A percentile compares a stretch with the other conserved stretches of the same genome.
These are phyloP conservation scores for Patella pellucida DNA, from an alignment of 2,888 invertebrate species.

Conservation along the genomic window DNA sequence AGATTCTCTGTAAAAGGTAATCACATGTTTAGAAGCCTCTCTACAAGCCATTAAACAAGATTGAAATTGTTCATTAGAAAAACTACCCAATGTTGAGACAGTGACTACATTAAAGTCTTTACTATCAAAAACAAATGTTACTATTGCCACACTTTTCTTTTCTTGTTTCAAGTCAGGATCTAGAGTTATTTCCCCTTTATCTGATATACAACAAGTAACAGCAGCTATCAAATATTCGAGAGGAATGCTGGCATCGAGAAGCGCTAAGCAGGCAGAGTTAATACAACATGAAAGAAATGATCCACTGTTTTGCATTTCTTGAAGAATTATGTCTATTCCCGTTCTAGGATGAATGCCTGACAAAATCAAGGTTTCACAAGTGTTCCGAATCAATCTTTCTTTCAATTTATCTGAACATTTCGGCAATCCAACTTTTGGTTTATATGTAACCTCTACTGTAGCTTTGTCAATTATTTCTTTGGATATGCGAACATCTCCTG, in stretches of 20 bases:
- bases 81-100: slow-evolving; percentile 53
- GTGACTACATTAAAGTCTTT: slow-evolving; percentile 54
- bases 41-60: slow-evolving; percentile 47
- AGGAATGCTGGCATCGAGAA: slow-evolving; percentile 86
- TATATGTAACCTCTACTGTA: slow-evolving; percentile 83
- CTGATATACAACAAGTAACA: slow-evolving; percentile 79
- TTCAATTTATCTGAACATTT: slow-evolving; percentile 80
- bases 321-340: slow-evolving; percentile 83
- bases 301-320: slow-evolving; percentile 84
- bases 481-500: slow-evolving; percentile 81
- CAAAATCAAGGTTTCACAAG: slow-evolving; percentile 82
- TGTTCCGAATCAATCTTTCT: slow-evolving; percentile 83
- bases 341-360: slow-evolving; percentile 84
- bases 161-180: slow-evolving; percentile 76
- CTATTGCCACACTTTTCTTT: slow-evolving; percentile 56
- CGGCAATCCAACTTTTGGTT: slow-evolving; percentile 83
- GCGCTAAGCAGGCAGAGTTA: slow-evolving; percentile 86
- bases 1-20: slow-evolving; percentile 60
- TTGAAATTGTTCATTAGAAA: slow-evolving; percentile 57
- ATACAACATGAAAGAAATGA: slow-evolving; percentile 82
- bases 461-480: slow-evolving; percentile 85
- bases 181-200: slow-evolving; percentile 76
- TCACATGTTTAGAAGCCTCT: slow-evolving; percentile 52
- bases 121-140: slow-evolving; percentile 65
- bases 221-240: slow-evolving; percentile 87